Percentiles rank a stretch among this genome's conserved stretches.
Evolutionary conservation across 2,797 vertebrate species (phyloP).

Genomic region (Carcharodon carcharias): DNA sequence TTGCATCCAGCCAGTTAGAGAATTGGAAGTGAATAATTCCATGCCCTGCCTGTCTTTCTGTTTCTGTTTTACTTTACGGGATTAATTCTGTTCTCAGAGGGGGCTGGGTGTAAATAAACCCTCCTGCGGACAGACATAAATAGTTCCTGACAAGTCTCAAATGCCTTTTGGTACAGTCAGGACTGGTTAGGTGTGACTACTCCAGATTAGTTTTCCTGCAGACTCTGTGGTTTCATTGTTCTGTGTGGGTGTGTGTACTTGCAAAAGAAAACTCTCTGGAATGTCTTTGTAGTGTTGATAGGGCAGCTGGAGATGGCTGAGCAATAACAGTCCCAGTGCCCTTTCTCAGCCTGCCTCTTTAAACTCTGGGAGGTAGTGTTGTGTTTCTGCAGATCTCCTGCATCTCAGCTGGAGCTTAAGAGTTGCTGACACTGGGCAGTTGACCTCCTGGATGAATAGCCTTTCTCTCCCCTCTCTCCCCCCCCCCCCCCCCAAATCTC

Average conservation of each 20-base stretch:
- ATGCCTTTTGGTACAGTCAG: background rate
- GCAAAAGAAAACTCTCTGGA: background rate
- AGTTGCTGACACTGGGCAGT: background rate
- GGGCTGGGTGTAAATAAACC: background rate
- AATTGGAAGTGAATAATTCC: background rate
- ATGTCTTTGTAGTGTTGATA: background rate
- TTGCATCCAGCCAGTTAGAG: background rate
- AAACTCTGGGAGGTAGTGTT: too few relatives aligned
- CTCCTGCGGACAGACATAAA: background rate
- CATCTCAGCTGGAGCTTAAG: background rate
- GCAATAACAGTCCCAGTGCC: background rate
- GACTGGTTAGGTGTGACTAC: background rate
- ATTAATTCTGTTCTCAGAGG: background rate
- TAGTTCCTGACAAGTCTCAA: background rate
- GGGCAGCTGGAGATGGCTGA: background rate
- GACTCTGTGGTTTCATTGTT: background rate
- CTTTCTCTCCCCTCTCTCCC: background rate
- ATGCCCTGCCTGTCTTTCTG: background rate
- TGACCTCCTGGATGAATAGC: background rate
- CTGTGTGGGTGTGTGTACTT: background rate
- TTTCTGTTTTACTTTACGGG: background rate
- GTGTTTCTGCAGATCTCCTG: too few relatives aligned
- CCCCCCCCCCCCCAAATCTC: too few relatives aligned
- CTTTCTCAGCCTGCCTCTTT: too few relatives aligned
- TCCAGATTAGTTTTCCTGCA: background rate